Conservation (phyloP, 2,797 vertebrate genomes). For the Lutjanus campechanus region DNA sequence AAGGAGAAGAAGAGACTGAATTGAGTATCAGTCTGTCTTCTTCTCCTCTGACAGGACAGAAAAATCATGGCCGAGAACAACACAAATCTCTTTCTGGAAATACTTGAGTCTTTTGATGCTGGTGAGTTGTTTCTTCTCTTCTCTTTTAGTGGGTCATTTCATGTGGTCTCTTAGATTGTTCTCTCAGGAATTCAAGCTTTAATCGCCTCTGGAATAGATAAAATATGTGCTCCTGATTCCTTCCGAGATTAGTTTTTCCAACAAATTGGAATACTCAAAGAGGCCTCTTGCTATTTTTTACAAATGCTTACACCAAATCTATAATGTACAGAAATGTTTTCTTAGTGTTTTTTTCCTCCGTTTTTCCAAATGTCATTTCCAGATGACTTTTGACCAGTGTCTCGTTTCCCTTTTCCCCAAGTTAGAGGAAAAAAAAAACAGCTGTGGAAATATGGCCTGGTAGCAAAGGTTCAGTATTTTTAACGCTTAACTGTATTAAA, state of each 20-base stretch:
- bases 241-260: conserved; percentile 24
- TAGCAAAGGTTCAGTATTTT: conserved; percentile 46
- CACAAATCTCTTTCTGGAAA: conserved; percentile 86
- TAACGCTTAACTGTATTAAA: conserved; percentile 42
- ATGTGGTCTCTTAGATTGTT: conserved; percentile 57
- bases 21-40: conserved; percentile 61
- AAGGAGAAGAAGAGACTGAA: conserved; percentile 46
- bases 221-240: conserved; percentile 23
- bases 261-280: conserved; percentile 11
- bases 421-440: conserved; percentile 28
- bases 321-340: conserved; percentile 29
- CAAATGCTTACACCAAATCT: conserved; percentile 11
- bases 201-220: conserved; percentile 37
- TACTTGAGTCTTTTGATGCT: conserved; percentile 90
- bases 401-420: conserved; percentile 55
- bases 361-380: conserved; percentile 80
- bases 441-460: conserved; percentile 58
- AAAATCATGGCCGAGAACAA: conserved; percentile 91
- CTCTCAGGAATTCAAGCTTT: conserved; percentile 54
- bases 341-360: conserved; percentile 19
- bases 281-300: neutral
- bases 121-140: conserved; percentile 87
- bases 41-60: conserved; percentile 71
- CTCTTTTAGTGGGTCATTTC: conserved; percentile 44
- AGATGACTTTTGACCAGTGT: conserved; percentile 75